Base-by-base conservation (phyloP, 2,113 vertebrate genomes). In the Hypocryptadius cinnamomeus region DNA sequence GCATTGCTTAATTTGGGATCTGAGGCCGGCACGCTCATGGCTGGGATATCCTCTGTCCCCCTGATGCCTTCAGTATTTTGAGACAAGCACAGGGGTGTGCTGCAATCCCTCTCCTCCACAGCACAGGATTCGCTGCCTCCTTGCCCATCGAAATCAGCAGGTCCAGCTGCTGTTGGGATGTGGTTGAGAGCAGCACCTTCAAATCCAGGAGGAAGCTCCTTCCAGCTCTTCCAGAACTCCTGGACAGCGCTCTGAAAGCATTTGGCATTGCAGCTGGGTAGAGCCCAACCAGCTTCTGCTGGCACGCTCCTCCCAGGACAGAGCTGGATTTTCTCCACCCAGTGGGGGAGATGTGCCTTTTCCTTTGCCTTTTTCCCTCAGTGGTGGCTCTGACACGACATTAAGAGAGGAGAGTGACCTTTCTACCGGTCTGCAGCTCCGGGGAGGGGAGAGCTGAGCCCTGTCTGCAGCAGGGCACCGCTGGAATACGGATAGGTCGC, bases 381-480 rank as follows among this genome's bases (percentile, higher is more conserved):
- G 91, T 17, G 0, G 84, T 85, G 2, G 31, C 73, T 81, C 71
- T 89, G 85, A 45, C 4, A 24, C 11, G 91, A 76, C 83, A 80
- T 89, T 96, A 35, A 80, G 78, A 93, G 89, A 78, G 40, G 72
- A 88, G 74, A 63, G 74, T 92, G 83, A 86, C 88, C 96, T 96
- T 95, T 94, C 20, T 74, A 84, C 1, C 0, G 7, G 37, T 22
- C 60, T 88, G 8, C 71, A 44, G 77, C 84, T 74, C 39, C 4
- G 11, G 63, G 53, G 54, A 83, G 89, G 72, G 74, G 13, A 64
- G 59, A n/a, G 77, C 79, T 11, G 61, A 77, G 68, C 57, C 47
- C 48, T 3, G 5, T 10, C 73, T 66, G 78, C 65, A 44, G 73
- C 74, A 7, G 15, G 13, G 70, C 73, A 45, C 57, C 2, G 23